These are phyloP conservation scores for Anarsia innoxiella DNA, from an alignment of 2,888 invertebrate species.

Conservation along the genomic window DNA sequence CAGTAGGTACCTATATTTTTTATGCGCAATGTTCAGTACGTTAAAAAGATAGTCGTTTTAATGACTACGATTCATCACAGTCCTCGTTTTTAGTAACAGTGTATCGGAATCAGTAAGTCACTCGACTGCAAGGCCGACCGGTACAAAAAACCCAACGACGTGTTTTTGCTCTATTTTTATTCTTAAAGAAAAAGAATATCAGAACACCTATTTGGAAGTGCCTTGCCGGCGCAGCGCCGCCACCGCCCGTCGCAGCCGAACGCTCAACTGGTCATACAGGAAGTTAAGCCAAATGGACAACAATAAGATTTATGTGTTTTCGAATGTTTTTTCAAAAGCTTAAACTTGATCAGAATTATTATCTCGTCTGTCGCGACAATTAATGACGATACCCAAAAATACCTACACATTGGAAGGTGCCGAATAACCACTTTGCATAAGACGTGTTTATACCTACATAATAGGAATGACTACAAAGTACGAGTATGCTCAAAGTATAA, in stretches of 20 bases:
- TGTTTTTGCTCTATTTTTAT: slow-evolving; percentile 70
- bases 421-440: no score
- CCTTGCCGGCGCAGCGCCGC: slow-evolving; percentile 27
- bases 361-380: slow-evolving; percentile 18
- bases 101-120: slow-evolving; percentile 63
- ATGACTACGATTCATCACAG: slow-evolving; percentile 53
- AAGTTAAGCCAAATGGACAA: slow-evolving; percentile 64
- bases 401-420: no score
- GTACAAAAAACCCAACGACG: slow-evolving; percentile 56
- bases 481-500: no score
- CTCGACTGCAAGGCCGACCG: slow-evolving; percentile 65
- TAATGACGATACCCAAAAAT: no score
- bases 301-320: slow-evolving; percentile 68
- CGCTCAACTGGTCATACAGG: slow-evolving; percentile 62
- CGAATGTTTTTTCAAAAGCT: slow-evolving; percentile 44
- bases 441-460: no score
- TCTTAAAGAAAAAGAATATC: slow-evolving; percentile 64
- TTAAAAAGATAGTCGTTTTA: slow-evolving; percentile 36
- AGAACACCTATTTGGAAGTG: slow-evolving; percentile 69
- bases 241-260: slow-evolving; percentile 22
- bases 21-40: slow-evolving; percentile 21
- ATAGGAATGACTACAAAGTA: no score
- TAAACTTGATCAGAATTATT: slow-evolving; percentile 21
- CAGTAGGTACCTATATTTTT: slow-evolving; percentile 7
- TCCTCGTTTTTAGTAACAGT: slow-evolving; percentile 61